Evolutionary conservation across 2,797 vertebrate species (phyloP), one percentile per base, ranked within the genome.

Genomic region (Antrozous pallidus): DNA sequence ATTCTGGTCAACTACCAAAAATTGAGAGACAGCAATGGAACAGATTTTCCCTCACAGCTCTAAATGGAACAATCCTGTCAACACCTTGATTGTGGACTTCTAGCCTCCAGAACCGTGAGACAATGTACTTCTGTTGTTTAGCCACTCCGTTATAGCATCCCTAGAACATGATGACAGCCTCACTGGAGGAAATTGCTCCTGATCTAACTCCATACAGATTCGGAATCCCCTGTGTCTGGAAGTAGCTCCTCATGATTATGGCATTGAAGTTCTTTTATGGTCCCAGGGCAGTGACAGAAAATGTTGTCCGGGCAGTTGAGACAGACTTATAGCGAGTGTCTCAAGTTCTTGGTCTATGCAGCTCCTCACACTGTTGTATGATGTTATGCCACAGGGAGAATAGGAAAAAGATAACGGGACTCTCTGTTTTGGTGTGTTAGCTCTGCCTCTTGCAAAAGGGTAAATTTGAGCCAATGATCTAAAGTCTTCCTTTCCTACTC

Each of bases 261-360:
- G 2, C 4, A 3, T 5, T n/a, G 17, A 69, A 22, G 2, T 13
- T 10, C 4, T 33, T 18, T 5, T 63, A 5, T 4, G 0, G 61
- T 3, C 31, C 20, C 0, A 0, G 6, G 33, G 20, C 26, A 26
- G 20, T 31, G 6, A 42, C 4, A 36, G 1, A 61, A 45, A 47
- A 4, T 51, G 4, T 0, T 45, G 14, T 24, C 56, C 26, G 20
- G 3, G 24, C 5, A 16, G 17, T 14, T 16, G n/a, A 67, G 24
- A 75, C 40, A 91, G n/a, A 47, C 13, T 54, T 24, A 17, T 7
- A 69, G 7, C 13, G 5, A 54, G 10, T 65, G 24, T 1, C 9
- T 73, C 36, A n/a, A 4, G 0, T 22, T 18, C 11, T 78, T 36
- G 61, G 28, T 24, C 12, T 24, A 28, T 12, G 36, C 5, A 42